phyloP scores from a whole-genome alignment of 2,113 vertebrate genomes.

The Crotophaga sulcirostris region DNA sequence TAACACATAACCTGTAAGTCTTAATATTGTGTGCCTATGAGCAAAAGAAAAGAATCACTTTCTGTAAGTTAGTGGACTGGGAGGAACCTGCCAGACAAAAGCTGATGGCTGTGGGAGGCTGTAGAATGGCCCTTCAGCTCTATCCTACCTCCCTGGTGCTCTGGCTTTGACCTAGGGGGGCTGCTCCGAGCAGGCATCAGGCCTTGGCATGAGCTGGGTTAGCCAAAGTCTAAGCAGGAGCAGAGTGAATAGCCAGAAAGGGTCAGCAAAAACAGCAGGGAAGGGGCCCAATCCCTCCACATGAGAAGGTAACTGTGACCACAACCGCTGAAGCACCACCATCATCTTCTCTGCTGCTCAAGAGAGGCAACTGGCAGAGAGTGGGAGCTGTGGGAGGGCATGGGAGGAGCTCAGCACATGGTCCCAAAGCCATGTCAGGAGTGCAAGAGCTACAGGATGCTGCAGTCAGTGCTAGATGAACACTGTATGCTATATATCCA shows the following conservation, averaged over 20 bases:
- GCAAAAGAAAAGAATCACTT: not conserved
- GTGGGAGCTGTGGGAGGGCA: not conserved
- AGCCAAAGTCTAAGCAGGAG: no score
- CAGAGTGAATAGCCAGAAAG: not conserved
- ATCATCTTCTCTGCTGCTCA: not conserved
- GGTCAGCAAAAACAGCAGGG: not conserved
- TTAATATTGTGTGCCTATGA: not conserved
- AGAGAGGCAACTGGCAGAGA: not conserved
- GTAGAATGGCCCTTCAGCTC: not conserved
- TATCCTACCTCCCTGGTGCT: not conserved
- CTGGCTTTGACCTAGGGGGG: fast-evolving
- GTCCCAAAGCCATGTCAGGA: no score
- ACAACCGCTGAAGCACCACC: not conserved
- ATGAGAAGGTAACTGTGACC: fast-evolving
- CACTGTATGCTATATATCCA: no score
- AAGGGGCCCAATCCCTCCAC: not conserved
- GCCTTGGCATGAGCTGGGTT: not conserved
- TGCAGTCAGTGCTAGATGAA: not conserved
- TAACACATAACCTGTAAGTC: fast-evolving
- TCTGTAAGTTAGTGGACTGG: not conserved
- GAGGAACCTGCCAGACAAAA: not conserved
- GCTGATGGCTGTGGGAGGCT: no score
- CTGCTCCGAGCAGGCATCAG: not conserved
- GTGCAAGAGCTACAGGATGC: not conserved
- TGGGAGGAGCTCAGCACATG: fast-evolving